Evolutionary conservation across 2,113 vertebrate genomes (phyloP).

Genomic region (Paedocypris sp.): DNA sequence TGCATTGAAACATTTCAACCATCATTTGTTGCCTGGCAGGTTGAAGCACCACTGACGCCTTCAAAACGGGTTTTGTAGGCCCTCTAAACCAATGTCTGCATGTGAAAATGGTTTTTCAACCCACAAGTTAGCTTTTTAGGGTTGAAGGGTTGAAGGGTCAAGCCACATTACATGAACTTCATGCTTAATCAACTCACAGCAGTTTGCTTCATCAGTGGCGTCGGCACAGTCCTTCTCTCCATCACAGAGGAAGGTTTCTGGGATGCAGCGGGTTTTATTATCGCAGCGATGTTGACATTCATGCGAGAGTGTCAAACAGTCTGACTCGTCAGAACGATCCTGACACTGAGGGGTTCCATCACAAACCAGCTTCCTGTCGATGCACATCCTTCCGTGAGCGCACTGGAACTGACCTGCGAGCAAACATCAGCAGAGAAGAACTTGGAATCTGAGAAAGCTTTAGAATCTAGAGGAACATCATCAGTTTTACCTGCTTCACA

Average conservation of each 20-base stretch:
- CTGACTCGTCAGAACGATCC: conserved; percentile 68
- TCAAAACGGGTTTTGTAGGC: no score
- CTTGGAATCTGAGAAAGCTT: no score
- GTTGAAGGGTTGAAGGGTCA: no score
- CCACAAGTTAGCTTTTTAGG: no score
- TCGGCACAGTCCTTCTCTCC: conserved; percentile 62
- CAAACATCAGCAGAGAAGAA: not conserved
- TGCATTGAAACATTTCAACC: no score
- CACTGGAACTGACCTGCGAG: conserved; percentile 53
- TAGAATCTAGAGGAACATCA: not conserved
- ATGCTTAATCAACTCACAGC: conserved; percentile 41
- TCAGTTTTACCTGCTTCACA: not conserved
- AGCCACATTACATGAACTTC: no score
- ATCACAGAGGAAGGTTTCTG: conserved; percentile 64
- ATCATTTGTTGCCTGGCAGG: no score
- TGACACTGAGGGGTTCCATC: conserved; percentile 66
- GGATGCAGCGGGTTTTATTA: conserved; percentile 49
- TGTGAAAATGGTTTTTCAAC: no score
- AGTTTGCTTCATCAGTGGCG: conserved; percentile 60
- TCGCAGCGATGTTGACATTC: conserved; percentile 69
- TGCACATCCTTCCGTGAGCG: conserved; percentile 38
- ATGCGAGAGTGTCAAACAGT: conserved; percentile 44
- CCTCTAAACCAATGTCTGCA: no score
- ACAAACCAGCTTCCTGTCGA: conserved; percentile 43
- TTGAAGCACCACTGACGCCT: no score